Percentiles rank a stretch among this genome's conserved stretches.
phyloP scores from a whole-genome alignment of 2,888 invertebrate species.

The Catonia carolina region DNA sequence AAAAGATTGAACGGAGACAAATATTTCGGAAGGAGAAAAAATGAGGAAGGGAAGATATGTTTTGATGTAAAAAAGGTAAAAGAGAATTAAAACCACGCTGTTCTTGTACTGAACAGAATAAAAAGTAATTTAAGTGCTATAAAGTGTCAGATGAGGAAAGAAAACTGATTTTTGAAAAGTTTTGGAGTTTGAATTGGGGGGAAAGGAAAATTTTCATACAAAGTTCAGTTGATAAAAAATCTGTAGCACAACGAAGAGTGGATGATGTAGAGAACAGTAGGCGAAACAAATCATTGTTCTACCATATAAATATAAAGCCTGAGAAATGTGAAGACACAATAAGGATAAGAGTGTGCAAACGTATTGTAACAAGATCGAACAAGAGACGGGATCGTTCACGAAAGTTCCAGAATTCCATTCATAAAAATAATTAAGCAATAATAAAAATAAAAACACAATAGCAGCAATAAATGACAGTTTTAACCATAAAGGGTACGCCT shows the following conservation, averaged over 20 bases:
- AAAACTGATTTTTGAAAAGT: slow-evolving; percentile 5
- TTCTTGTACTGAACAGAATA: background rate
- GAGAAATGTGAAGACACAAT: background rate
- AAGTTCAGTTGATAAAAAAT: slow-evolving; percentile 1
- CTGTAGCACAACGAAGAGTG: background rate
- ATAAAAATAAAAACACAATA: too few relatives aligned
- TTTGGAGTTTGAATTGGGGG: slow-evolving; percentile 8
- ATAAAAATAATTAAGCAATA: too few relatives aligned
- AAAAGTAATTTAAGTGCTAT: slow-evolving; percentile 3
- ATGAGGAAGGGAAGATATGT: slow-evolving; percentile 2
- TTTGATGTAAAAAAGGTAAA: slow-evolving; percentile 7
- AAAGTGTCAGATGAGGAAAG: slow-evolving; percentile 8
- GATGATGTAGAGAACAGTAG: background rate
- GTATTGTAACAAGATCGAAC: too few relatives aligned
- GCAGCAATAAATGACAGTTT: too few relatives aligned
- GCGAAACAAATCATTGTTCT: slow-evolving; percentile 7
- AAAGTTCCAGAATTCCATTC: too few relatives aligned
- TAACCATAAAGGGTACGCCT: too few relatives aligned
- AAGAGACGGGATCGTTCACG: too few relatives aligned
- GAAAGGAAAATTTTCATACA: slow-evolving; percentile 10
- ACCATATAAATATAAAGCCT: slow-evolving; percentile 1
- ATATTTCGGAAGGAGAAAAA: slow-evolving; percentile 8
- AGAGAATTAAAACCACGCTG: slow-evolving; percentile 1
- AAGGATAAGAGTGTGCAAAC: background rate
- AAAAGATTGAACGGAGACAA: slow-evolving; percentile 8